Conservation (phyloP, 2,797 vertebrate genomes). For the Geotrypetes seraphini region DNA sequence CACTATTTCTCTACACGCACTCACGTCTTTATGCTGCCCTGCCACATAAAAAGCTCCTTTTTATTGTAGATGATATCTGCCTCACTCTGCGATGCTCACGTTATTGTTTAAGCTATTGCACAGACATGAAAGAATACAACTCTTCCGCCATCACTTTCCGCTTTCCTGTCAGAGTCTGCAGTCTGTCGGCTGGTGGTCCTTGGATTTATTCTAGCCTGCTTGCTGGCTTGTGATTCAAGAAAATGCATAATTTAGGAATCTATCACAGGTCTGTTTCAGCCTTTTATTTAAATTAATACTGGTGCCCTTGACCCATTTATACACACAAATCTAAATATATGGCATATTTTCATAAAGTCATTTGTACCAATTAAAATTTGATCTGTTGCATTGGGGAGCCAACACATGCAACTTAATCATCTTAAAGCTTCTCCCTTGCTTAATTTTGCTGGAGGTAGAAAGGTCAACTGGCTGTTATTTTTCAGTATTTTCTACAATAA, state of each 20-base stretch:
- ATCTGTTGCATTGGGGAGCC: neutral
- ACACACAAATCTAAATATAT: neutral
- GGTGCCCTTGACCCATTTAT: neutral
- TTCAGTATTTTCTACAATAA: too few relatives aligned
- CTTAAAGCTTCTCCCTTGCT: neutral
- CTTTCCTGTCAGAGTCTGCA: conserved; percentile 27
- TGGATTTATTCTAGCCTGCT: conserved; percentile 32
- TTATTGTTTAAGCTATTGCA: conserved; percentile 43
- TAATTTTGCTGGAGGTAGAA: neutral
- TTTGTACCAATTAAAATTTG: neutral
- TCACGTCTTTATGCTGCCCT: conserved; percentile 39
- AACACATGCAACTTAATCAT: neutral
- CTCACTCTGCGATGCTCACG: conserved; percentile 36
- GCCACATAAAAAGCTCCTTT: conserved; percentile 33
- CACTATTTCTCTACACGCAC: conserved; percentile 29
- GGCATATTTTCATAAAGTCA: neutral
- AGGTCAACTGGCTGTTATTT: accelerated
- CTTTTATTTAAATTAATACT: neutral
- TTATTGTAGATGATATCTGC: conserved; percentile 50
- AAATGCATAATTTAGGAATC: conserved; percentile 14
- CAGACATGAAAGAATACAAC: conserved; percentile 35
- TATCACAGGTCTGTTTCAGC: neutral
- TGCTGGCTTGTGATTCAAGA: conserved; percentile 35
- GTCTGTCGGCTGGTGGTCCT: conserved; percentile 24
- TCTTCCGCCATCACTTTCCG: neutral